Conservation (phyloP, 2,113 vertebrate genomes). For the Mastomys natalensis region DNA sequence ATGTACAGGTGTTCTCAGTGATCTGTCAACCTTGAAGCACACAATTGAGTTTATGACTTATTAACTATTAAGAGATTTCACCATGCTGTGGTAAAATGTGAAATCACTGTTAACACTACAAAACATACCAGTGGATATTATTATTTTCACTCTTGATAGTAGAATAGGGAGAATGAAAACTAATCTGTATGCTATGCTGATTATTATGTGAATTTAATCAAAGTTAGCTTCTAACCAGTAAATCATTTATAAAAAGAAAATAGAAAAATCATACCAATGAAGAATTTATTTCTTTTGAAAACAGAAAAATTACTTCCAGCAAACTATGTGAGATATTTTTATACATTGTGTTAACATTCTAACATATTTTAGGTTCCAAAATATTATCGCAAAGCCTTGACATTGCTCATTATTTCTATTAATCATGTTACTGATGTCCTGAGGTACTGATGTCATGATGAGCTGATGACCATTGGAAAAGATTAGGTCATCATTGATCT, state of each 20-base stretch:
- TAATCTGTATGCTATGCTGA: background rate
- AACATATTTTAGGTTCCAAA: background rate
- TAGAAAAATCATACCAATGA: background rate
- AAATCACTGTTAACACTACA: constrained; percentile 38
- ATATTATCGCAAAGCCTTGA: background rate
- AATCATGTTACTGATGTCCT: background rate
- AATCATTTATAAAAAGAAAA: background rate
- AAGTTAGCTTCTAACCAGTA: background rate
- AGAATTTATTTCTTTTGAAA: background rate
- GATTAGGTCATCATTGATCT: background rate
- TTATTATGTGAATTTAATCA: background rate
- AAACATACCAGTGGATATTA: background rate
- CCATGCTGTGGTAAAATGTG: constrained; percentile 47
- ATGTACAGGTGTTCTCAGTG: background rate
- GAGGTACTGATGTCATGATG: background rate
- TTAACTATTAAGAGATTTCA: constrained; percentile 50
- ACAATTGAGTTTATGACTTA: constrained; percentile 56
- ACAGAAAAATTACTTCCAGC: background rate
- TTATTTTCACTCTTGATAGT: constrained; percentile 23
- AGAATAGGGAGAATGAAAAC: background rate
- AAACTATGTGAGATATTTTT: background rate
- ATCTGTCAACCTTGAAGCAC: background rate
- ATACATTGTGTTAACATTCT: background rate
- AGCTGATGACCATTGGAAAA: background rate
- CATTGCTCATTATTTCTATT: background rate